Base-by-base conservation (phyloP, 2,797 vertebrate genomes). In the Sphaeramia orbicularis region DNA sequence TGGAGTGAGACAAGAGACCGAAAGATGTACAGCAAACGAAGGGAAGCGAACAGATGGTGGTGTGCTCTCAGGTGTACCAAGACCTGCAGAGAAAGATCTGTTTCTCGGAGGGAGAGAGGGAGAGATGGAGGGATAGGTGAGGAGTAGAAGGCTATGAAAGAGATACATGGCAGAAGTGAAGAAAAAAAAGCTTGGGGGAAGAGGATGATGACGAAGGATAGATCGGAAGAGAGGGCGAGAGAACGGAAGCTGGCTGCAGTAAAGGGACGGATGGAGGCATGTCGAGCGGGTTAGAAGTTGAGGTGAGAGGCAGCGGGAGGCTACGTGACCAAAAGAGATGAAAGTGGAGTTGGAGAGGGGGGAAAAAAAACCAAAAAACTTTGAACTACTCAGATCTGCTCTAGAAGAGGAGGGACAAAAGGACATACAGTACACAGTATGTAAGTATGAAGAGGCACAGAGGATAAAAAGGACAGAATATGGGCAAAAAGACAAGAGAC, bases 11-110 rank as follows among this genome's bases (percentile, higher is more conserved):
- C 63, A 45, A 49, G 42, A 60, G 51, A 37, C 13, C 36, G n/a
- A 61, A 74, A 67, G 65, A 77, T 71, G 70, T 62, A 54, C 74
- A 21, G 60, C 59, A 76, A 63, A 71, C 37, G 55, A 74, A 74
- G 72, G 86, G 61, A 57, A 13, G 64, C 27, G 78, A 87, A 78
- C 87, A 91, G 83, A 91, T 88, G 89, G 85, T 30, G 2, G 56
- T 73, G 75, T 73, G 74, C 83, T 85, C 71, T 86, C 84, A 89
- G 83, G 84, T 85, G 81, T 69, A 88, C 61, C 69, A 71, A 78
- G 71, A 77, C 86, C 81, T 83, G 79, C 84, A 72, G 89, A 86
- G 87, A 83, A 54, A 83, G 84, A 83, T 78, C 80, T 84, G 87
- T 65, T 80, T 69, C 83, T 76, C 83, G 83, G 84, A 60, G 74